Conservation (phyloP, 2,113 vertebrate genomes). For the Halichoerus grypus region DNA sequence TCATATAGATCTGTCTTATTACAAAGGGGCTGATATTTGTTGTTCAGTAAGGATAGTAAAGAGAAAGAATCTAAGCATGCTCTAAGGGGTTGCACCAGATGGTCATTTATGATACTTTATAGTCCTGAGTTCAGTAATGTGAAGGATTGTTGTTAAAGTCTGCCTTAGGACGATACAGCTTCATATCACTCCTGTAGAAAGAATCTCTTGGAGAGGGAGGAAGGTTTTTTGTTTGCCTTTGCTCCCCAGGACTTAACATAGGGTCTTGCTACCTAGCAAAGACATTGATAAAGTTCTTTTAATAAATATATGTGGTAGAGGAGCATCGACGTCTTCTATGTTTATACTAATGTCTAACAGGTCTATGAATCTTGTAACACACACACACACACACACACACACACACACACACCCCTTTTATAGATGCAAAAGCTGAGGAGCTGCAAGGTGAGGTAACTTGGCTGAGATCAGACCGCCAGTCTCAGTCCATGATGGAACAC, state of each 20-base stretch:
- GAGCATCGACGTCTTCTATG: not conserved
- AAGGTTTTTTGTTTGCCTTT: not conserved
- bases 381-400: not conserved
- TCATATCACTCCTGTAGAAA: not conserved
- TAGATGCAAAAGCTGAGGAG: not conserved
- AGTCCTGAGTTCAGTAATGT: not conserved
- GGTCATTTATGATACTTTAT: not conserved
- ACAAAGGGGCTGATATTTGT: not conserved
- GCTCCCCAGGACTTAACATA: not conserved
- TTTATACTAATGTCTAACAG: not conserved
- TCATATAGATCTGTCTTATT: not conserved
- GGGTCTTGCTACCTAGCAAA: not conserved
- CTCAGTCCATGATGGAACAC: not conserved
- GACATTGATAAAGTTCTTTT: not conserved
- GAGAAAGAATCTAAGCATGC: not conserved
- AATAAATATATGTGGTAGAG: not conserved
- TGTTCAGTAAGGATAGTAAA: not conserved
- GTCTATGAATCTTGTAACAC: not conserved
- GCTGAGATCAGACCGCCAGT: not conserved
- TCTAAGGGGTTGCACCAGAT: not conserved
- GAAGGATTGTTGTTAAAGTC: constrained; percentile 26
- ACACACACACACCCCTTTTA: not conserved
- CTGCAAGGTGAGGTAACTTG: not conserved
- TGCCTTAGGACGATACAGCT: not conserved
- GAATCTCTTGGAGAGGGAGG: not conserved